Percentiles rank a stretch among this genome's conserved stretches.
Conservation (phyloP, 2,888 invertebrate species). For the Achlya flavicornis region DNA sequence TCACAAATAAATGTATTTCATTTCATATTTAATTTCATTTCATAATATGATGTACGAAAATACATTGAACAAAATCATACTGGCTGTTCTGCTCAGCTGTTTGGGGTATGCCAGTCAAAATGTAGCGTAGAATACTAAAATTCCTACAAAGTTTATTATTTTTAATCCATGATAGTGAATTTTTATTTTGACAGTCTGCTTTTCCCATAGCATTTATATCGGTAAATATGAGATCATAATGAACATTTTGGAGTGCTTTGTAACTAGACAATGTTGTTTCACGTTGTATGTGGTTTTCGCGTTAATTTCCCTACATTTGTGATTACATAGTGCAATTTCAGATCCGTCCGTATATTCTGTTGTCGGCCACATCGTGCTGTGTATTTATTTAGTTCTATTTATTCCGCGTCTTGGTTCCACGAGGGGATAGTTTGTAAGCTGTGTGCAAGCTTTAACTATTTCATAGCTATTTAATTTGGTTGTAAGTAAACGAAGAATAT, state of each 20-base stretch:
- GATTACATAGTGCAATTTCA: slow-evolving; percentile 32
- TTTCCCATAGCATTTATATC: not conserved
- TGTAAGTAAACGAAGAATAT: not conserved
- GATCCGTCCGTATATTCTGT: not conserved
- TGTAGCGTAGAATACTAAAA: too few species aligned
- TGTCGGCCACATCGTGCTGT: slow-evolving; percentile 18
- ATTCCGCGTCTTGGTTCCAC: slow-evolving; percentile 32
- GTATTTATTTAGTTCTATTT: slow-evolving; percentile 26
- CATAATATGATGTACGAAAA: too few species aligned
- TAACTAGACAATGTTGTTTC: slow-evolving; percentile 23
- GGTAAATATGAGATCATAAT: not conserved
- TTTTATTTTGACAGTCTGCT: too few species aligned
- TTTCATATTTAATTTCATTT: too few species aligned
- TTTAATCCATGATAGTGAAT: too few species aligned
- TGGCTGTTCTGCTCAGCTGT: too few species aligned
- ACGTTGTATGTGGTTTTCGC: slow-evolving; percentile 38
- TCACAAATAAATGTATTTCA: too few species aligned
- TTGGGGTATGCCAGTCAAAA: too few species aligned
- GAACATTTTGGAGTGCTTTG: not conserved
- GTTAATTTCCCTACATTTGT: slow-evolving; percentile 36
- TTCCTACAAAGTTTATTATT: too few species aligned
- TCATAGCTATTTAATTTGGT: slow-evolving; percentile 14
- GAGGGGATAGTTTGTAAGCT: slow-evolving; percentile 21
- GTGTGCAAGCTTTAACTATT: slow-evolving; percentile 18
- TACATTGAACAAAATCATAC: too few species aligned